A percentile compares a stretch with the other conserved stretches of the same genome.
These are phyloP conservation scores for Chaitophorus viminalis DNA, from an alignment of 2,888 invertebrate species.

Conservation along the genomic window DNA sequence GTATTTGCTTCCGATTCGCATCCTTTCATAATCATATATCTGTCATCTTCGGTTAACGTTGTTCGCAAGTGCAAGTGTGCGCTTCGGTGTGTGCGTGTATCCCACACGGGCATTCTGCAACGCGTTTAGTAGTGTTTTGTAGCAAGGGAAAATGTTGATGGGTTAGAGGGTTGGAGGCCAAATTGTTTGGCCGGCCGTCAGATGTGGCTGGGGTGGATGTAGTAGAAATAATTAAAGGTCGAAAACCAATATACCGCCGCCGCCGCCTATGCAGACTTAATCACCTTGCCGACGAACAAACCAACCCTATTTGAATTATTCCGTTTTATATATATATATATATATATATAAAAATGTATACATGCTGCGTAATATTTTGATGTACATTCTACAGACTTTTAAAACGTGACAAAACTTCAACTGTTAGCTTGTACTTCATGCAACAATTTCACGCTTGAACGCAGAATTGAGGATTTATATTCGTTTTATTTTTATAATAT, in stretches of 20 bases:
- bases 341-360: not conserved
- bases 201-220: not conserved
- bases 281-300: constrained; percentile 31
- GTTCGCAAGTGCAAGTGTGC: not conserved
- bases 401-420: constrained; percentile 28
- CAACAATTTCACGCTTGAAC: not conserved
- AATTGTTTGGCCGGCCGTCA: constrained; percentile 45
- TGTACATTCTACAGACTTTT: constrained; percentile 3
- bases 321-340: not conserved
- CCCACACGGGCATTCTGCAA: not conserved
- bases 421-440: not conserved
- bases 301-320: constrained; percentile 14
- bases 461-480: not conserved
- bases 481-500: not conserved
- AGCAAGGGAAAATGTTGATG: not conserved
- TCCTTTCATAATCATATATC: constrained; percentile 60
- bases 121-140: not conserved
- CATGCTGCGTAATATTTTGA: not conserved
- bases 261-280: constrained; percentile 2
- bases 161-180: not conserved
- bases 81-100: not conserved
- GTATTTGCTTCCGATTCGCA: constrained; percentile 61
- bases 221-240: constrained; percentile 52
- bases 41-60: constrained; percentile 60
- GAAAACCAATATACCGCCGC: constrained; percentile 50